phyloP scores from a whole-genome alignment of 2,797 vertebrate species.

The Numenius phaeopus region DNA sequence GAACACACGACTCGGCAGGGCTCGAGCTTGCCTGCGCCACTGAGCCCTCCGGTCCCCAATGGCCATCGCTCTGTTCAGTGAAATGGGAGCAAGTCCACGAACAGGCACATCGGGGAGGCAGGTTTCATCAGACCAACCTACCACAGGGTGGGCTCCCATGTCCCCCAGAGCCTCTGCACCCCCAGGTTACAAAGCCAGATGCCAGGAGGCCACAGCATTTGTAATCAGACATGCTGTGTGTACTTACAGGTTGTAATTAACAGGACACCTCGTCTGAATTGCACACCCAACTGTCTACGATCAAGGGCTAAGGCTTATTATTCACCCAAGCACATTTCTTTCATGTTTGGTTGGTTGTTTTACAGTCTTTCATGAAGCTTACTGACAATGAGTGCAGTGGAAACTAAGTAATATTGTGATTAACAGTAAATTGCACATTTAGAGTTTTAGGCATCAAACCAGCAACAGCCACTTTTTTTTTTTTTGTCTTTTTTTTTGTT shows the following conservation, averaged over 20 bases:
- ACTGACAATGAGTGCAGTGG: background rate
- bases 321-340: background rate
- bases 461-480: background rate
- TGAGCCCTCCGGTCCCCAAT: background rate
- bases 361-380: background rate
- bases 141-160: background rate
- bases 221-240: background rate
- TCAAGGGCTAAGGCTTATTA: background rate
- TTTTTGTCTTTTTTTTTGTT: background rate
- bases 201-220: too few relatives aligned
- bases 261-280: too few relatives aligned
- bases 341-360: background rate
- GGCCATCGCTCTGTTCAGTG: accelerated
- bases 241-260: accelerated
- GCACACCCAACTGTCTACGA: accelerated
- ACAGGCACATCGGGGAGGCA: accelerated
- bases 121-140: accelerated
- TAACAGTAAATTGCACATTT: background rate
- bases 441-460: background rate
- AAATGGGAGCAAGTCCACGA: background rate
- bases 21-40: background rate
- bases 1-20: background rate
- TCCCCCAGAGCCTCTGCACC: background rate
- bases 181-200: background rate
- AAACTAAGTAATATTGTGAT: background rate